phyloP scores from a whole-genome alignment of 2,113 vertebrate species.

The Labeo catla region DNA sequence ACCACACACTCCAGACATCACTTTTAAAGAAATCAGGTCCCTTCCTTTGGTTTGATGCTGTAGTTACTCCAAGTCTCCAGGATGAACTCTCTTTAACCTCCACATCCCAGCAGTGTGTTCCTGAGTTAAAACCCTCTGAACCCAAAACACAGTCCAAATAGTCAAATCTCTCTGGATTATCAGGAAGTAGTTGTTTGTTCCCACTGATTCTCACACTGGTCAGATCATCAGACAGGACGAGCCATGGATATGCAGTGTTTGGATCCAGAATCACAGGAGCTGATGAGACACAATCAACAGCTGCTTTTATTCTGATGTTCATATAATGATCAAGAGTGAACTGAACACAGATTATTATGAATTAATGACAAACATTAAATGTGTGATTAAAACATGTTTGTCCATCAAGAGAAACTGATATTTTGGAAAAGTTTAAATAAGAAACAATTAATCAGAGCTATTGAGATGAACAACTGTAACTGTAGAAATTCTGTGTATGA shows the following conservation, averaged over 20 bases:
- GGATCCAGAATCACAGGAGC: constrained; percentile 10
- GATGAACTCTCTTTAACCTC: accelerated
- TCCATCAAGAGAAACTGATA: not conserved
- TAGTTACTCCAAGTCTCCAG: not conserved
- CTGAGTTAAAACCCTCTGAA: not conserved
- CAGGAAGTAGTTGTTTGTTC: not conserved
- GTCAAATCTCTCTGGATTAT: not conserved
- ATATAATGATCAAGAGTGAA: not conserved
- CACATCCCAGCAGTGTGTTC: not conserved
- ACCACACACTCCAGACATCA: not conserved
- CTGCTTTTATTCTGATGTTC: not conserved
- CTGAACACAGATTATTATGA: not conserved
- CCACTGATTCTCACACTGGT: not conserved
- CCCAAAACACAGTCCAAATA: accelerated
- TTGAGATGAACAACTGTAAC: no score
- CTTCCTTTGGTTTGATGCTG: not conserved
- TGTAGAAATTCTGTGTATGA: no score
- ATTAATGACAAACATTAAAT: not conserved
- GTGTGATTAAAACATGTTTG: not conserved
- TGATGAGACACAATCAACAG: not conserved
- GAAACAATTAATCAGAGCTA: no score
- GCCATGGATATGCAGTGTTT: not conserved
- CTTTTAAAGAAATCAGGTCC: not conserved
- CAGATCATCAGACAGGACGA: not conserved
- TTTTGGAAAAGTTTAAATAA: not conserved